Base-by-base conservation (phyloP, 2,888 invertebrate genomes). In the Drosophila monieri region DNA sequence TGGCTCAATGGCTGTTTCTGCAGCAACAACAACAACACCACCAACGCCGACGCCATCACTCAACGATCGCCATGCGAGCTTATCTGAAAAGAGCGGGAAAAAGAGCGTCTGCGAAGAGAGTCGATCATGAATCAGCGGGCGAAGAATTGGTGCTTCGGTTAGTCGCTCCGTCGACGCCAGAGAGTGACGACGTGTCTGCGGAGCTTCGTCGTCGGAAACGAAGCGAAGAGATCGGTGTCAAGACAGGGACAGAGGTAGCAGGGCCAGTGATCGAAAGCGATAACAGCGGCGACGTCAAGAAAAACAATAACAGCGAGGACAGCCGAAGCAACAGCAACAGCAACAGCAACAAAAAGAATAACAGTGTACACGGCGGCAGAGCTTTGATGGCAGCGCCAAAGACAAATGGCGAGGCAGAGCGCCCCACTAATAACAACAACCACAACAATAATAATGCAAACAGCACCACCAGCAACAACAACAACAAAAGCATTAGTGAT, bases 361-460 rank as follows among this genome's bases (percentile, higher is more conserved):
- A 25, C 46, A 53, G 39, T 41, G 39, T 35, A 35, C 14, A 4
- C 12, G 32, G 37, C 46, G 59, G 64, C 64, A 51, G 53, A 59
- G 73, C 66, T 68, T 65, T 71, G 51, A 79, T 76, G 72, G 73
- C 77, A 60, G 74, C 66, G 54, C 69, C 76, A 60, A 74, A 73
- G 58, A 66, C 77, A 67, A 71, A 75, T 53, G 54, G 64, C 37
- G 72, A 68, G 57, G 64, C 70, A 44, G 56, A 70, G 53, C 58
- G 60, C 57, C 58, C 58, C 60, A 35, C 3, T 21, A 14, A 3
- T 6, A 41, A 18, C 37, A 58, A 25, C 37, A 60, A 25, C 46
- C 55, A 18, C 46, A 61, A 21, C 52, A 43, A 41, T 44, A 48
- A 25, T 6, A 47, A 52, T 54, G 56, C 23, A 21, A 55, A 32